These are phyloP conservation scores for Bujurquina vittata DNA, from an alignment of 2,113 vertebrate species.

Conservation along the genomic window DNA sequence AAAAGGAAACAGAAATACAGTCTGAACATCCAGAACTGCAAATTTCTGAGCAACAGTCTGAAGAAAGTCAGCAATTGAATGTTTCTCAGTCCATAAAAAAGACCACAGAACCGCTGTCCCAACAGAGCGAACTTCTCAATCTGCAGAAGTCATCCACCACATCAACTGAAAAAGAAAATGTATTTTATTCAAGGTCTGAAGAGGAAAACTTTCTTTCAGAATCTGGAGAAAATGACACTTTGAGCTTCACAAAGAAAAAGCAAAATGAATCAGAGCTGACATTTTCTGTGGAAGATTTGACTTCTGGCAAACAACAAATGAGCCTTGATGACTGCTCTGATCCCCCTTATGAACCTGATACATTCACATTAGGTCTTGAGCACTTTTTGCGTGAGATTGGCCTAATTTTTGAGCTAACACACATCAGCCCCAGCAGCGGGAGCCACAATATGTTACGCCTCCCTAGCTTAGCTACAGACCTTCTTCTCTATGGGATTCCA, in stretches of 20 bases:
- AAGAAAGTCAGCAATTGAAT: not conserved
- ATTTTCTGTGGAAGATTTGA: not conserved
- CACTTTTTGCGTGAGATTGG: conserved; percentile 81
- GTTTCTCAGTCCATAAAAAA: not conserved
- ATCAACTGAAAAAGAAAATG: not conserved
- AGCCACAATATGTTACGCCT: conserved; percentile 65
- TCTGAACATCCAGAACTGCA: not conserved
- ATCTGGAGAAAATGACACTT: conserved; percentile 1
- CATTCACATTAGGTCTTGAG: conserved; percentile 67
- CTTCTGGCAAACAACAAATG: not conserved
- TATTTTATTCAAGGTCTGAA: not conserved
- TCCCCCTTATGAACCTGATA: conserved; percentile 13
- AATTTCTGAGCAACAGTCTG: not conserved
- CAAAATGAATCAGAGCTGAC: not conserved
- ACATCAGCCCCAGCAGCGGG: conserved; percentile 39
- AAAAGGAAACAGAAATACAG: conserved; percentile 14
- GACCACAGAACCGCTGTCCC: not conserved
- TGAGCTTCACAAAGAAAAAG: not conserved
- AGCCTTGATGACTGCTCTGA: conserved; percentile 14
- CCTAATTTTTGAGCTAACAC: conserved; percentile 77
- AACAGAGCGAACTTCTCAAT: not conserved
- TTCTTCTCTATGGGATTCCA: conserved; percentile 74
- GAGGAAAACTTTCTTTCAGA: conserved; percentile 1
- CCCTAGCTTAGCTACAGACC: conserved; percentile 70
- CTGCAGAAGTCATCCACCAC: not conserved